Conservation (phyloP, 2,888 invertebrate species). For the Drosophila colorata region DNA sequence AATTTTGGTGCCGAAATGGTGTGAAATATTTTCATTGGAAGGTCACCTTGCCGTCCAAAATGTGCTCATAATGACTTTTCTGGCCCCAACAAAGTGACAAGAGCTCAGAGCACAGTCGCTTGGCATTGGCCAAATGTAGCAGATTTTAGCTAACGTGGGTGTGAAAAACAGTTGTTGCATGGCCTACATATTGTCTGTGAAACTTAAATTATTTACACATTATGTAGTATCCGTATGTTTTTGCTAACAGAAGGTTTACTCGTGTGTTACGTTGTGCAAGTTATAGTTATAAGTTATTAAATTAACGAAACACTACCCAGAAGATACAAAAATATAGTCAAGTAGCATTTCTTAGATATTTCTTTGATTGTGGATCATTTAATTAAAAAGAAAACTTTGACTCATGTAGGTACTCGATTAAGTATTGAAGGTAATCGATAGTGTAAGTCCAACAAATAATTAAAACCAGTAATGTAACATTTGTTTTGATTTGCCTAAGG, state of each 20-base stretch:
- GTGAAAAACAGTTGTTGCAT: conserved; percentile 46
- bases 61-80: conserved; percentile 47
- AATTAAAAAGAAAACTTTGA: neutral
- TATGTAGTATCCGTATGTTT: neutral
- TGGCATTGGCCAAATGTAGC: conserved; percentile 61
- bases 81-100: conserved; percentile 35
- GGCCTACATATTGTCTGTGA: conserved; percentile 34
- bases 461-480: neutral
- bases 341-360: no score
- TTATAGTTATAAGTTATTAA: no score
- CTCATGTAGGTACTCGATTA: neutral
- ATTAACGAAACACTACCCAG: no score
- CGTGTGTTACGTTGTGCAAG: no score
- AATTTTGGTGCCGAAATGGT: conserved; percentile 59
- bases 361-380: no score
- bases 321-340: no score
- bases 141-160: conserved; percentile 39
- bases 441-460: neutral
- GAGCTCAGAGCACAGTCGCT: conserved; percentile 27
- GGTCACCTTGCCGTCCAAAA: conserved; percentile 41
- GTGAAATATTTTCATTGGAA: conserved; percentile 46
- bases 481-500: conserved; percentile 12
- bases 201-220: conserved; percentile 26
- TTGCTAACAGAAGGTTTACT: neutral
- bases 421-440: neutral